Base-by-base conservation (phyloP, 2,113 vertebrate species). In the Brachyistius frenatus region DNA sequence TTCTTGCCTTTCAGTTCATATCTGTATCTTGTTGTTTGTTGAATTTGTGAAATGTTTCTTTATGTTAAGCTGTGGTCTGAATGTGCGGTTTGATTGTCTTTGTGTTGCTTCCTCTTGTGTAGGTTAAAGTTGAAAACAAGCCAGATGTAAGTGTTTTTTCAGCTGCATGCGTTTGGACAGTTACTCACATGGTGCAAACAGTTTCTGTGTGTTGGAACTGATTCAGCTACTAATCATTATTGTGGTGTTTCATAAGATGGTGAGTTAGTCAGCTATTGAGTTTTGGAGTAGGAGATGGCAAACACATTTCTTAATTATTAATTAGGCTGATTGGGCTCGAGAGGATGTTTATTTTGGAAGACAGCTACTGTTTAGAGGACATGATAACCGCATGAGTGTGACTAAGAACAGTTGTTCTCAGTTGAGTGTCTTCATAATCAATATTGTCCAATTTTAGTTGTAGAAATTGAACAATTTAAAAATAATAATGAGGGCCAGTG, bases 51-150 rank as follows among this genome's bases (percentile, higher is more conserved):
- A 67, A 30, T 46, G 2, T 14, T 41, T 2, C 0, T 36, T 77
- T 31, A 4, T 58, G 52, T 49, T 53, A 41, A 11, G 9, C 13
- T 62, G 50, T 61, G 31, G 4, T 63, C 33, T 78, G 33, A 56
- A 50, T 53, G 32, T 83, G 2, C 60, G 69, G 81, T 88, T 90
- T 91, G 53, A 92, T 89, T 68, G 11, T 58, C 5, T 73, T 63
- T 73, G 6, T 83, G 35, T 86, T 89, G 60, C 68, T 89, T 83
- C 62, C 13, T 60, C 44, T 84, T 69, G 68, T 91, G 41, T 87
- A 92, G 92, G 92, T 89, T 80, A 89, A 91, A 86, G 88, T 89
- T 89, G 92, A 91, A 23, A 90, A 72, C 75, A 91, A 91, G 78
- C 67, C 89, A 73, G 86, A 92, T 88, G 93, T 93, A 90, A 93